phyloP scores from a whole-genome alignment of 2,113 vertebrate genomes.

The Nymphicus hollandicus region DNA sequence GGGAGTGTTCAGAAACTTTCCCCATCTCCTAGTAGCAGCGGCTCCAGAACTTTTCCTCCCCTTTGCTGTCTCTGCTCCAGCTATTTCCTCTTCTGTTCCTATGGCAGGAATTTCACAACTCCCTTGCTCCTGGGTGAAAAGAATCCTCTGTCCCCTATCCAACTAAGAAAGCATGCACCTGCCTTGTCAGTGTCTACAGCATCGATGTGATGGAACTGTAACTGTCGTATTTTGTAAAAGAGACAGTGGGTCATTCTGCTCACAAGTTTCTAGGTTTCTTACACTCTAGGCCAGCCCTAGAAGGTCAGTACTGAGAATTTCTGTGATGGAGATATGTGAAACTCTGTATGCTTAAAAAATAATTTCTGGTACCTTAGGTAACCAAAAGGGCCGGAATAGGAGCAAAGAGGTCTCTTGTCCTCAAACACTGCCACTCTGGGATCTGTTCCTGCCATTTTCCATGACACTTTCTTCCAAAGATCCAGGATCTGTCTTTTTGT shows the following conservation, averaged over 20 bases:
- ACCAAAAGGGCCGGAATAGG: background rate
- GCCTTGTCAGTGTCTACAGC: background rate
- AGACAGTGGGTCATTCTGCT: background rate
- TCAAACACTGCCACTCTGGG: background rate
- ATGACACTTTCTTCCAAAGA: background rate
- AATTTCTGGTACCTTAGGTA: background rate
- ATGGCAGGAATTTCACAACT: background rate
- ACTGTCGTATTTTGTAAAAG: background rate
- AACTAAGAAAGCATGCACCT: accelerated
- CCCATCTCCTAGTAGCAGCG: background rate
- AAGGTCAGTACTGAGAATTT: background rate
- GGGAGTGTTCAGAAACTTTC: background rate
- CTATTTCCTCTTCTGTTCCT: background rate
- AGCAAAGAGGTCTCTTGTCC: background rate
- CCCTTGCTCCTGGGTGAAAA: background rate
- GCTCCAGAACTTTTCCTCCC: background rate
- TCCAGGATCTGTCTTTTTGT: background rate
- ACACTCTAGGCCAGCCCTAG: background rate
- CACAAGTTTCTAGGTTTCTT: background rate
- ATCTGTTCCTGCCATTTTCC: background rate
- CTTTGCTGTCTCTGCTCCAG: background rate
- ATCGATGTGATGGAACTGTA: background rate
- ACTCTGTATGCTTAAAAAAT: background rate
- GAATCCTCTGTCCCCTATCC: background rate
- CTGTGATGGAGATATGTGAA: background rate